Evolutionary conservation across 2,797 vertebrate species (phyloP), one percentile per base, ranked within the genome.

Genomic region (Spinus olivaceus): DNA sequence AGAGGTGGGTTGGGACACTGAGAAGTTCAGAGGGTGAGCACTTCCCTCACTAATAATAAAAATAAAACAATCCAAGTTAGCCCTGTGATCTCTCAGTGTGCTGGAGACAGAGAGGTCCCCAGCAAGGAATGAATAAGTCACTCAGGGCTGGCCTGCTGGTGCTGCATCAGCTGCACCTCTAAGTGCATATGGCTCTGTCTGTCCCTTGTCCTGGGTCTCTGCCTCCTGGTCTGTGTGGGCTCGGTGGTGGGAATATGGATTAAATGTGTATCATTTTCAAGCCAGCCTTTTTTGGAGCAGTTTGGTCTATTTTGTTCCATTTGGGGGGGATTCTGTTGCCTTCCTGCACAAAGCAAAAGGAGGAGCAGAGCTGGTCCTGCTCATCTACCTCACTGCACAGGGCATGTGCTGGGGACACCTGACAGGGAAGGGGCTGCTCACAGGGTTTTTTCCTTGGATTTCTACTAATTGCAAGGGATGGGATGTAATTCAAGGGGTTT

Each of bases 131-230:
- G 44, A 49, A 8, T 7, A n/a, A 46, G 30, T 78, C 4, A 1
- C 8, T 3, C 1, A 6, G n/a, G 8, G 25, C n/a, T 54, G 86
- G 57, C 44, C 47, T 72, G 7, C 44, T 41, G 1, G 8, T 27
- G 24, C 56, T 42, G 28, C 5, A 32, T 69, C 35, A 50, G 46
- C 69, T 56, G 65, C n/a, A 20, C 11, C 59, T 49, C 84, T 30
- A 9, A 30, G 46, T 10, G 27, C 10, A 1, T 1, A 1, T 15
- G 37, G 23, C 54, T 37, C 81, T 1, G 0, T 50, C 42, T 64
- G 28, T 44, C 54, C 60, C 28, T 41, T 37, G 10, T 53, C 49
- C 12, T 59, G 54, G 17, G 28, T 79, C 77, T 88, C 63, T 79
- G 14, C 30, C n/a, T 8, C 1, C 8, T 54, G 59, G 5, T 54